phyloP scores from a whole-genome alignment of 2,113 vertebrate species.

The Uria aalge region DNA sequence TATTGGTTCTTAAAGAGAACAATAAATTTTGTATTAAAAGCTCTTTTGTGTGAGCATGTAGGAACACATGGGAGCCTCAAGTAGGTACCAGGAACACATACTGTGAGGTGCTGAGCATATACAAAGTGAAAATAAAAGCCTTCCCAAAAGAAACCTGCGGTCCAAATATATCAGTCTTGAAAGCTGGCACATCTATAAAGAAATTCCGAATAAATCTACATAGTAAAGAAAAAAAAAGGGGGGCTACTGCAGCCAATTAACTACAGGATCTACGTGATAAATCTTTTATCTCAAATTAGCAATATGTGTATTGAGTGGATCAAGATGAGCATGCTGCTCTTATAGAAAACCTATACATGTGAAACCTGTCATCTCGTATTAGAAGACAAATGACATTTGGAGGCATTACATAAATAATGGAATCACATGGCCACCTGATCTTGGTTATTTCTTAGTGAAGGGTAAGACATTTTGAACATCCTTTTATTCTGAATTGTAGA shows the following conservation, averaged over 20 bases:
- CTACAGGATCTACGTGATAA: not conserved
- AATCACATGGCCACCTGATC: conserved; percentile 69
- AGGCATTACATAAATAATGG: conserved; percentile 72
- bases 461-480: conserved; percentile 10
- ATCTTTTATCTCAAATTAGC: conserved; percentile 46
- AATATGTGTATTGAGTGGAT: conserved; percentile 53
- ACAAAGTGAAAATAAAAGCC: conserved; percentile 2
- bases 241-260: not conserved
- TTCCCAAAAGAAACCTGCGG: not conserved
- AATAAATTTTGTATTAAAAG: not conserved
- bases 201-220: conserved; percentile 46
- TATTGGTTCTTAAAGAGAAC: not conserved
- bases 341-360: conserved; percentile 51
- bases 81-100: not conserved
- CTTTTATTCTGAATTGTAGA: conserved; percentile 41
- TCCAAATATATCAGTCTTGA: not conserved
- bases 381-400: conserved; percentile 68
- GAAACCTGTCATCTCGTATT: conserved; percentile 68
- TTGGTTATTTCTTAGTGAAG: conserved; percentile 67
- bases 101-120: not conserved
- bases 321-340: conserved; percentile 53
- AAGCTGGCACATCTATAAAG: conserved; percentile 47
- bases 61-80: not conserved
- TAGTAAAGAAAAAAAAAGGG: not conserved
- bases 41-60: not conserved